Evolutionary conservation across 2,888 invertebrate genomes (phyloP), one percentile per base, ranked within the genome.

Genomic region (Pasiphila rectangulata): DNA sequence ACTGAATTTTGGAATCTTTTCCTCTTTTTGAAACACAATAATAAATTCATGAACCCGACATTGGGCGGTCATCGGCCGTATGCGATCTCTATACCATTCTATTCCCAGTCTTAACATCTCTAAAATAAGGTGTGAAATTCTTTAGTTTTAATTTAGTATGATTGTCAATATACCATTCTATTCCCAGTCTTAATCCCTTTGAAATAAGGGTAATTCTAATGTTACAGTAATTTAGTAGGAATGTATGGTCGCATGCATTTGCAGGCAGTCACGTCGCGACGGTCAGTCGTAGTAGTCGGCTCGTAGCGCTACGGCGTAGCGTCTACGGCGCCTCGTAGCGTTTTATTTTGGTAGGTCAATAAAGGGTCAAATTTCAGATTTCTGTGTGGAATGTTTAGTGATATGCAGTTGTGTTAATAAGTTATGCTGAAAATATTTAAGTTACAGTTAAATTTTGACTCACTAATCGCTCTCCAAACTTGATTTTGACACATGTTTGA

Each of bases 51-150:
- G 19, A 34, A 32, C 45, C 42, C 54, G 52, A 51, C 52, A 53
- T 47, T 39, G 50, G 49, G 48, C 75, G 79, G 79, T 79, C 79
- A 79, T 72, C 72, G 79, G 54, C 75, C 76, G 73, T 30, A 48
- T 23, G 43, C 42, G 34, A 38, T 10, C 12, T 50, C 7, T 30
- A 16, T n/a, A 19, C 5, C 9, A 6, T 35, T 30, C 12, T 30
- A 50, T 46, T 32, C 41, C 9, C 5, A 44, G 9, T 38, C 24
- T 6, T 50, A 50, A 9, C 7, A 0, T 5, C 7, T 9, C 10
- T 27, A 13, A 1, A 27, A 27, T 27, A 27, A 27, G 13, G 27
- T 7, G 4, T 3, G 9, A 20, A 6, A 38, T 2, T 7, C 9
- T 2, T 7, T 4, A 9, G 12, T 24, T 7, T n/a, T 25, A 16